Evolutionary conservation across 2,888 invertebrate species (phyloP).

Genomic region (Leucozona laternaria): DNA sequence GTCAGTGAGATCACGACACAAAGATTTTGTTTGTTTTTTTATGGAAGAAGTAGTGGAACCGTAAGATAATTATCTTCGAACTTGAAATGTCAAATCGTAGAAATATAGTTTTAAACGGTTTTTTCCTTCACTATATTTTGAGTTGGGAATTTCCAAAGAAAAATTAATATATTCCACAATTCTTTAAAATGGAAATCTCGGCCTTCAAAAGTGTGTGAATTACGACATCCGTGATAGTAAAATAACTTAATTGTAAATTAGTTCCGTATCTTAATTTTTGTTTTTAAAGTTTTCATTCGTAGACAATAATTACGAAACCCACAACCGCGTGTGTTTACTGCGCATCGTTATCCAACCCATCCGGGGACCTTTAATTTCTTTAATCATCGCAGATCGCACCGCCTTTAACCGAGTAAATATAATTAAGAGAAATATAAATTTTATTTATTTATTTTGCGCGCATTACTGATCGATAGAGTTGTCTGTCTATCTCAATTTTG

Average conservation of each 20-base stretch:
- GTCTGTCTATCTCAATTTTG: conserved; percentile 52
- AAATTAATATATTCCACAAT: too few species aligned
- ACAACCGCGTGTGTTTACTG: too few species aligned
- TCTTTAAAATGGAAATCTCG: too few species aligned
- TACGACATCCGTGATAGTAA: too few species aligned
- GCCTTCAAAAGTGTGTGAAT: too few species aligned
- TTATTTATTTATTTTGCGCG: conserved; percentile 45
- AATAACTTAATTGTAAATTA: too few species aligned
- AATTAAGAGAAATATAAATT: conserved; percentile 63
- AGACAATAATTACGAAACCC: too few species aligned
- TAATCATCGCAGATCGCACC: too few species aligned
- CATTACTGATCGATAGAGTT: conserved; percentile 36
- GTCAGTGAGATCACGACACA: conserved; percentile 38
- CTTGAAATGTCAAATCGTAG: not conserved
- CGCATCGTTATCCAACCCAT: not conserved
- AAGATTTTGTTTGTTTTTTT: conserved; percentile 16
- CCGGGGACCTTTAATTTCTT: not conserved
- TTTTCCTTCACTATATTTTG: too few species aligned
- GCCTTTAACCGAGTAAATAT: conserved; percentile 39
- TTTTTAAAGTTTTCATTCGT: too few species aligned
- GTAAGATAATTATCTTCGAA: conserved; percentile 3
- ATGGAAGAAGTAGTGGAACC: not conserved
- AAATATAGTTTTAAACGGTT: not conserved
- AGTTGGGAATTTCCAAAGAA: too few species aligned
- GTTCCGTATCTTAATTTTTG: too few species aligned